A percentile compares a stretch with the other conserved stretches of the same genome.
Conservation (phyloP, 2,888 invertebrate species). For the Aspidiotus rigidus region DNA sequence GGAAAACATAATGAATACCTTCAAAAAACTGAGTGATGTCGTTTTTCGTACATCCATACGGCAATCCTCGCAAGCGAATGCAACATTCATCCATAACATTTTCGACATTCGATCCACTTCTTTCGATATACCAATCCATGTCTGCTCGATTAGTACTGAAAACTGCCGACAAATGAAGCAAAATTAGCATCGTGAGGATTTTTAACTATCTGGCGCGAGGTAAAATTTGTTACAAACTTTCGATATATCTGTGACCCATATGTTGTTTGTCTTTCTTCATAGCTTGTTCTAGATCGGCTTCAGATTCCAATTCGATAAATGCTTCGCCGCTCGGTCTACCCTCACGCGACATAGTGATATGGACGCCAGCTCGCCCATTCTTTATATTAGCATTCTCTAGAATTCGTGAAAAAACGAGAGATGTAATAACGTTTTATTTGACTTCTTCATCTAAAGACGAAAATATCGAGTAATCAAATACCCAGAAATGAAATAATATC, state of each 20-base stretch:
- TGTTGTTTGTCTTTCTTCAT: slow-evolving; percentile 74
- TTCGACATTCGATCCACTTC: slow-evolving; percentile 58
- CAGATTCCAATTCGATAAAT: slow-evolving; percentile 73
- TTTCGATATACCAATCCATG: slow-evolving; percentile 82
- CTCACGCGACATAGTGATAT: slow-evolving; percentile 74
- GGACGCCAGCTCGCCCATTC: slow-evolving; percentile 60
- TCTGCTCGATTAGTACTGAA: slow-evolving; percentile 78
- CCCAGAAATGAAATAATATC: slow-evolving; percentile 71
- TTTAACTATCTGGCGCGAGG: not conserved
- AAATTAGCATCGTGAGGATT: not conserved
- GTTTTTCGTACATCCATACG: slow-evolving; percentile 89
- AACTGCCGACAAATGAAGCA: slow-evolving; percentile 48
- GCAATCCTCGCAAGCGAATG: slow-evolving; percentile 83
- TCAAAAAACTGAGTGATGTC: slow-evolving; percentile 90
- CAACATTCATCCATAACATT: slow-evolving; percentile 62
- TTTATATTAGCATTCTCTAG: slow-evolving; percentile 50
- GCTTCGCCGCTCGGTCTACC: slow-evolving; percentile 86
- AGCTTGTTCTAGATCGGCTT: slow-evolving; percentile 69
- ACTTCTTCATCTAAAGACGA: not conserved
- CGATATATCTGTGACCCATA: slow-evolving; percentile 84
- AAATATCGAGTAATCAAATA: slow-evolving; percentile 37
- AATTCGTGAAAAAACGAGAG: slow-evolving; percentile 36
- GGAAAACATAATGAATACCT: slow-evolving; percentile 52
- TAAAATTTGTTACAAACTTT: slow-evolving; percentile 49
- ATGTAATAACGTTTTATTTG: not conserved